Evolutionary conservation across 2,888 invertebrate genomes (phyloP), one percentile per base, ranked within the genome.

Genomic region (Odontothrips loti): DNA sequence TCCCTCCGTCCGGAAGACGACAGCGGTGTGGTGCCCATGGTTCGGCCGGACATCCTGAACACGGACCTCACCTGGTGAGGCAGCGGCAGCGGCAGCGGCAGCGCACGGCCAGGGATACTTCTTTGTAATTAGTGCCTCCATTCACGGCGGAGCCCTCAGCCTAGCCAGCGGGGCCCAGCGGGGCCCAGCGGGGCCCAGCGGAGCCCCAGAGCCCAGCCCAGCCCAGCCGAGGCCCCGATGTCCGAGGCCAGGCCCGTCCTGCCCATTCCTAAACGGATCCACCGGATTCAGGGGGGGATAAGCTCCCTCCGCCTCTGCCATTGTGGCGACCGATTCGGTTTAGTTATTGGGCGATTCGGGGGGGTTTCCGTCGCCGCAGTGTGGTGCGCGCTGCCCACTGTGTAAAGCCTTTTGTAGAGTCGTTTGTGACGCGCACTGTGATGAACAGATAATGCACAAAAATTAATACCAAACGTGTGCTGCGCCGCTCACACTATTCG

Each of bases 71-170:
- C 34, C 34, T 43, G 68, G 68, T 11, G 68, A 12, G 10, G 17
- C 58, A 15, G 58, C 20, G 58, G 58, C 4, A 20, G 17, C 20
- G 58, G n/a, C n/a, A n/a, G n/a, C n/a, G n/a, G n/a, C n/a, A n/a
- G n/a, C 34, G 34, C 6, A 43, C 34, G 34, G 6, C 34, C 34
- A 43, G 34, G 68, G 23, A n/a, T 75, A 9, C 27, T 27, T 75
- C 68, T 75, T 75, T 75, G 68, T 75, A 75, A 75, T 75, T 75
- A 75, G 68, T 75, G 68, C 23, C 68, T 75, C 68, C 68, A 75
- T 75, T 75, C 68, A 75, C 68, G 27, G 68, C 6, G 34, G 34
- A 6, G 34, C 2, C 1, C 58, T 20, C 58, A 6, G 58, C 58
- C 17, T 15, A 20, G 58, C n/a, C n/a, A n/a, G n/a, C n/a, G n/a